Conservation (phyloP, 2,797 vertebrate species). For the Aplochiton taeniatus region DNA sequence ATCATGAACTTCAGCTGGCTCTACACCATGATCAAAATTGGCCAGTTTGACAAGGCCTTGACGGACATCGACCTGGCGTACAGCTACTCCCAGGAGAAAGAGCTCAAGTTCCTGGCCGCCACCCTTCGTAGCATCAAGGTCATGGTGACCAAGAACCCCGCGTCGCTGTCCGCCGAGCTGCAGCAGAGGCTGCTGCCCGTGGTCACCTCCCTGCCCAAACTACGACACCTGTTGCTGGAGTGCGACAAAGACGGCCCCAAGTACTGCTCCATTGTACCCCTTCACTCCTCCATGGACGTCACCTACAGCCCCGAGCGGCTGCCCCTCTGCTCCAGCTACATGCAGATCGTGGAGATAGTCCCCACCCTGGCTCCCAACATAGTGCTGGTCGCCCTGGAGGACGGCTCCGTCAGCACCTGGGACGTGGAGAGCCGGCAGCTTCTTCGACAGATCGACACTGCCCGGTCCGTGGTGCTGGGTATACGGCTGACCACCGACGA, state of each 20-base stretch:
- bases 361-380: slow-evolving; percentile 92
- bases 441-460: slow-evolving; percentile 92
- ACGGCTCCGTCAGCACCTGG: slow-evolving; percentile 98
- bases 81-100: slow-evolving; percentile 93
- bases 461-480: slow-evolving; percentile 92
- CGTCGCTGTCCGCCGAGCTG: slow-evolving; percentile 93
- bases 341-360: slow-evolving; percentile 95
- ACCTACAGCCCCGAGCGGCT: slow-evolving; percentile 95
- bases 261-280: slow-evolving; percentile 97
- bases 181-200: slow-evolving; percentile 97
- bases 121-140: slow-evolving; percentile 91
- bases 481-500: slow-evolving; percentile 92
- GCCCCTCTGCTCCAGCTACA: slow-evolving; percentile 90
- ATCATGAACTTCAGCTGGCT: slow-evolving; percentile 99
- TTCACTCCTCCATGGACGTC: slow-evolving; percentile 98
- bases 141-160: slow-evolving; percentile 93
- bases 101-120: slow-evolving; percentile 93
- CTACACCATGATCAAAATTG: slow-evolving; percentile 98
- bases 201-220: slow-evolving; percentile 94
- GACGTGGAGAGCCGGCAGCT: slow-evolving; percentile 93
- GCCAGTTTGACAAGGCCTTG: slow-evolving; percentile 94
- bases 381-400: slow-evolving; percentile 92
- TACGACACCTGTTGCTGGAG: slow-evolving; percentile 94
- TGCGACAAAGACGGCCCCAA: slow-evolving; percentile 99
- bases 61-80: slow-evolving; percentile 94